These are phyloP conservation scores for Coryphaenoides rupestris DNA, from an alignment of 2,113 vertebrate species.

Conservation along the genomic window DNA sequence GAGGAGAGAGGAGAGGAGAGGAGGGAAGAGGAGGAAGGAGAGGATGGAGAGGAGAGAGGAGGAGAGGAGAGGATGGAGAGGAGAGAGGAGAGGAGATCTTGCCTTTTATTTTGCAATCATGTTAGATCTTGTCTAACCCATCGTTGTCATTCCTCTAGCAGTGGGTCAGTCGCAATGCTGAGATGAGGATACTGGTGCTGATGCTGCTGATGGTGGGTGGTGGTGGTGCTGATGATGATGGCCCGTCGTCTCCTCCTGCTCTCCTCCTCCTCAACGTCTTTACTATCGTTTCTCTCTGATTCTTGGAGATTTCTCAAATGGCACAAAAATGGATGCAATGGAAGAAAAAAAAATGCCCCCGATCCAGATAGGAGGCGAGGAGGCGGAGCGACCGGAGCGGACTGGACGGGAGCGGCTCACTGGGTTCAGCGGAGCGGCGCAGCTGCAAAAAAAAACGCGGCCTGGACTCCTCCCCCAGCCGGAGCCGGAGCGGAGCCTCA, in stretches of 20 bases:
- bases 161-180: slow-evolving; percentile 62
- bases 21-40: slow-evolving; percentile 1
- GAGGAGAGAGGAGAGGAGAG: not conserved
- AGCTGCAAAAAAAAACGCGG: slow-evolving; percentile 61
- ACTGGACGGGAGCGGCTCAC: slow-evolving; percentile 64
- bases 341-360: slow-evolving; percentile 43
- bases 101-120: slow-evolving; percentile 81
- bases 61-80: no score
- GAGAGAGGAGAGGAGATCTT: slow-evolving; percentile 66
- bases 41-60: not conserved
- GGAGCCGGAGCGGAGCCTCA: slow-evolving; percentile 19
- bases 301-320: slow-evolving; percentile 78
- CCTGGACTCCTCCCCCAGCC: slow-evolving; percentile 43
- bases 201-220: slow-evolving; percentile 30
- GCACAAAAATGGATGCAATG: slow-evolving; percentile 79
- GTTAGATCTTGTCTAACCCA: slow-evolving; percentile 78
- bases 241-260: slow-evolving; percentile 49
- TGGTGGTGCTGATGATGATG: slow-evolving; percentile 56
- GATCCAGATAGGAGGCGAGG: slow-evolving; percentile 59
- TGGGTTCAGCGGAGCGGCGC: no score
- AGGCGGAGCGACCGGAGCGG: slow-evolving; percentile 67
- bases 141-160: slow-evolving; percentile 71
- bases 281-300: slow-evolving; percentile 53
- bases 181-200: no score
- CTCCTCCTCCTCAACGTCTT: slow-evolving; percentile 34